Conservation (phyloP, 2,888 invertebrate species). For the Cryptus viduatorius region DNA sequence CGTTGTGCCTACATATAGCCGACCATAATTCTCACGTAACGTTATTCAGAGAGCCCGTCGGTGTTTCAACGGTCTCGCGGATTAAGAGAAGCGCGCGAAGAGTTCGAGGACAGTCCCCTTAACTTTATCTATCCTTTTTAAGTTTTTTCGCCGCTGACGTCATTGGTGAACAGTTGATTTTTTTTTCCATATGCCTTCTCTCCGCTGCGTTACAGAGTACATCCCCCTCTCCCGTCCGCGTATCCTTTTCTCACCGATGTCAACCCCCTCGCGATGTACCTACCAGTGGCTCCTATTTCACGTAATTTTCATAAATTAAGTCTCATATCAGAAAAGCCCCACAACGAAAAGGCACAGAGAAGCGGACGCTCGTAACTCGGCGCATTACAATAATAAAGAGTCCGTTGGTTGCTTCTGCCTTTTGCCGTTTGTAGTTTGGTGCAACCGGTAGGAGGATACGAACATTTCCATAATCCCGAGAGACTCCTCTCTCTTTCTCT, state of each 20-base stretch:
- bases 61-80: neutral
- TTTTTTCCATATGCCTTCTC: neutral
- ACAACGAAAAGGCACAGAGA: conserved; percentile 69
- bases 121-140: conserved; percentile 15
- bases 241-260: neutral
- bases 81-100: neutral
- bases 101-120: neutral
- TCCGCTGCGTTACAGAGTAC: neutral
- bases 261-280: neutral
- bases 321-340: conserved; percentile 74
- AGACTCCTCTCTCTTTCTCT: conserved; percentile 59
- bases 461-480: conserved; percentile 83
- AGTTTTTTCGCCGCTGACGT: conserved; percentile 16
- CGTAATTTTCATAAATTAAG: conserved; percentile 81
- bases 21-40: neutral
- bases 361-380: conserved; percentile 80
- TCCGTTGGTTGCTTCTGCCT: conserved; percentile 67
- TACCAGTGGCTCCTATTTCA: conserved; percentile 76
- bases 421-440: conserved; percentile 23
- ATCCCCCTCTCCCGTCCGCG: neutral
- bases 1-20: neutral
- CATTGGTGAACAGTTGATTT: neutral
- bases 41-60: neutral
- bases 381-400: conserved; percentile 84
- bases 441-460: conserved; percentile 67